phyloP scores from a whole-genome alignment of 2,888 invertebrate species.

The Apodemia mormo region DNA sequence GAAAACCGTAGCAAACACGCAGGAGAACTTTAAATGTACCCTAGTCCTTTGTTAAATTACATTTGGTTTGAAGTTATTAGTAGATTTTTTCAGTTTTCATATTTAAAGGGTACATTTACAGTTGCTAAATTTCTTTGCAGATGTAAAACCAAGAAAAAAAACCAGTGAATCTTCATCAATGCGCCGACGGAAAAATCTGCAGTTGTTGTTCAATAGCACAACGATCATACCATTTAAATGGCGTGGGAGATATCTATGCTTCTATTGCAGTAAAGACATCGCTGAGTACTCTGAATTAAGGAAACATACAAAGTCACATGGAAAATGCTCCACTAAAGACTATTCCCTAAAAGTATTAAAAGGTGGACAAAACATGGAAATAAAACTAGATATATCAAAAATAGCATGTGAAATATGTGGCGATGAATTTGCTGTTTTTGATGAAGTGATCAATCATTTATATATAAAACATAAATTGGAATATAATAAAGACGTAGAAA shows the following conservation, averaged over 20 bases:
- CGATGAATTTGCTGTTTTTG: conserved; percentile 48
- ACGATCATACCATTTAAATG: conserved; percentile 74
- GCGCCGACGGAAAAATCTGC: conserved; percentile 68
- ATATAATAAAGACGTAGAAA: conserved; percentile 63
- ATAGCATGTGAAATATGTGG: conserved; percentile 63
- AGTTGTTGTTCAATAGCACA: conserved; percentile 71
- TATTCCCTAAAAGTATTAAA: conserved; percentile 69
- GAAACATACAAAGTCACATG: conserved; percentile 66
- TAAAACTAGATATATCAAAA: conserved; percentile 69
- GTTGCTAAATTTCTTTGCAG: conserved; percentile 57
- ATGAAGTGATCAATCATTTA: conserved; percentile 59
- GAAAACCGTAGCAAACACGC: conserved; percentile 23
- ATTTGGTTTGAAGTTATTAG: conserved; percentile 27
- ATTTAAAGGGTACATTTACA: conserved; percentile 70
- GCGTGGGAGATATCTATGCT: conserved; percentile 74
- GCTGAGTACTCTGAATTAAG: conserved; percentile 58
- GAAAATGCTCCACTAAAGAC: conserved; percentile 61
- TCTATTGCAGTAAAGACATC: conserved; percentile 69
- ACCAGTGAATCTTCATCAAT: conserved; percentile 68
- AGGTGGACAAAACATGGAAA: conserved; percentile 73
- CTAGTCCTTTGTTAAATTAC: conserved; percentile 27
- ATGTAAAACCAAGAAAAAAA: conserved; percentile 62
- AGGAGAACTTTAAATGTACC: conserved; percentile 44
- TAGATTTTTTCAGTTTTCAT: conserved; percentile 25
- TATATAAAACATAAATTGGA: conserved; percentile 57